These are phyloP conservation scores for Lypha dubia DNA, from an alignment of 2,888 invertebrate species.

Conservation along the genomic window DNA sequence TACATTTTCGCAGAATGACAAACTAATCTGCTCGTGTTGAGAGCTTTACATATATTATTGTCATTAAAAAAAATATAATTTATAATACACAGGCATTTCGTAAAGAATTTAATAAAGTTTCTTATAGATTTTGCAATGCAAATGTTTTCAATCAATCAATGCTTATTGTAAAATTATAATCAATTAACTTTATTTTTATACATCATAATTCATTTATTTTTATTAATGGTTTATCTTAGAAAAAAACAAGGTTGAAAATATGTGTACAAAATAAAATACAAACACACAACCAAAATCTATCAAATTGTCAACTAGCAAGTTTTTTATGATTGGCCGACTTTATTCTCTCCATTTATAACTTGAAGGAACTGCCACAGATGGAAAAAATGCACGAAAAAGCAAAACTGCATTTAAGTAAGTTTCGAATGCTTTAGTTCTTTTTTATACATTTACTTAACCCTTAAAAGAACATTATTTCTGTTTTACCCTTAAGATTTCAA, in stretches of 20 bases:
- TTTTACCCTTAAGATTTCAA: too few species aligned
- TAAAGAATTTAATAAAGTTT: background rate
- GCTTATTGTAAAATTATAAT: conserved; percentile 8
- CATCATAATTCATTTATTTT: background rate
- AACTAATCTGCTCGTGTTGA: too few species aligned
- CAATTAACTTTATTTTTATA: conserved; percentile 7
- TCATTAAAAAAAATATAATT: background rate
- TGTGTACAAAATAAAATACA: background rate
- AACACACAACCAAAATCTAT: background rate
- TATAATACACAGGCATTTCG: background rate
- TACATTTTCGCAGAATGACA: too few species aligned
- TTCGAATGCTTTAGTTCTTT: background rate
- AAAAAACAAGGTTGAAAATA: conserved; percentile 22
- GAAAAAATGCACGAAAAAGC: background rate
- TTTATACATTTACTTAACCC: background rate
- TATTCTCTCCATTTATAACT: background rate
- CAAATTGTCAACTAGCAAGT: background rate
- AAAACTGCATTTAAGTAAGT: background rate
- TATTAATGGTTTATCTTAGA: background rate
- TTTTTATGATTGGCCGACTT: conserved; percentile 6
- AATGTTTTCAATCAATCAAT: background rate
- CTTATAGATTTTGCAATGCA: background rate
- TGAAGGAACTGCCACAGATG: background rate
- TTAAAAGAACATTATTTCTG: background rate
- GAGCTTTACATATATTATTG: too few species aligned